Base-by-base conservation (phyloP, 2,797 vertebrate species). In the Melanotaenia nigrans region DNA sequence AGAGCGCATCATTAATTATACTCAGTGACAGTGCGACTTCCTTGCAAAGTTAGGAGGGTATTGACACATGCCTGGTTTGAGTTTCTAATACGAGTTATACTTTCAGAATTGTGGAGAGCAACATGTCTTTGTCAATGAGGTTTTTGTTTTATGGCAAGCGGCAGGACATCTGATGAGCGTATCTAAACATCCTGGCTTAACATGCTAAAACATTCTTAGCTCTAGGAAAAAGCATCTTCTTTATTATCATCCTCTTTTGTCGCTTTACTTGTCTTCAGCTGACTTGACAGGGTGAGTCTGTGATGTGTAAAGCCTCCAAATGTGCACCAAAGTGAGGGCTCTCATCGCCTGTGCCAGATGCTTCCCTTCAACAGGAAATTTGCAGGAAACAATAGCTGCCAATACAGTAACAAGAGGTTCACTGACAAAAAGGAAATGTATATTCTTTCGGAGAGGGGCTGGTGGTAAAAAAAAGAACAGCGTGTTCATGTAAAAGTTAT, bases 341-440 rank as follows among this genome's bases (percentile, higher is more conserved):
- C 82, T 84, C 62, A 51, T 73, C 84, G 78, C 86, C 84, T 36
- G 58, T 42, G 72, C 84, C 87, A 90, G 84, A 88, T 85, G 88
- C 73, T 89, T 86, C 79, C 82, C 78, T 85, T 83, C 77, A 66
- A 77, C 77, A 87, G 86, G 86, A 87, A 89, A 85, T 54, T 71
- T 71, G 55, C 72, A 87, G 83, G 85, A 90, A 92, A 89, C 75
- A 81, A 85, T 79, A 65, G 70, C 85, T 87, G 85, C 79, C 85
- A 87, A 77, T 57, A 72, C 22, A 77, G 67, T 59, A 77, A 88
- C 69, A 71, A 66, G 74, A 75, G 12, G 49, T 65, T 68, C 24
- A 77, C 40, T n/a, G 59, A 71, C 69, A 85, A 60, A 78, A 33
- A 79, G 86, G 70, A 61, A 30, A 70, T 56, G 62, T 51, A 59